phyloP scores from a whole-genome alignment of 2,797 vertebrate species.

The Pelochelys cantorii region DNA sequence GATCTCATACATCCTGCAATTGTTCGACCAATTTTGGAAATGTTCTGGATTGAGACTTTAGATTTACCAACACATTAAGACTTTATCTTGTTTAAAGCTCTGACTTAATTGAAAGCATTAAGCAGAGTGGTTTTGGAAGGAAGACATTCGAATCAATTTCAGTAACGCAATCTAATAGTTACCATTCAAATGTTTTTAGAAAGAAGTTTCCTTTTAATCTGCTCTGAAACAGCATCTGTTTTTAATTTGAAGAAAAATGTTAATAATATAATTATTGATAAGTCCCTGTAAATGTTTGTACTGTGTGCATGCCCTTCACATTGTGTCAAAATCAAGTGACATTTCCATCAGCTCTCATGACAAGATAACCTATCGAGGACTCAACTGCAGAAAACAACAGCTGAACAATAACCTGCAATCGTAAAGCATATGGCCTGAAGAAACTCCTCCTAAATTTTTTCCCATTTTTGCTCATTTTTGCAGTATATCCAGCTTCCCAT shows the following conservation, averaged over 20 bases:
- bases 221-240: neutral
- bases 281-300: neutral
- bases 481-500: constrained; percentile 1
- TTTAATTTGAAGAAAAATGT: neutral
- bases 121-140: neutral
- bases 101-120: neutral
- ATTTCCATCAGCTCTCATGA: neutral
- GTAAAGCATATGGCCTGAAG: neutral
- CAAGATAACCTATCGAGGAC: neutral
- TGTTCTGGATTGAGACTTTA: constrained; percentile 5
- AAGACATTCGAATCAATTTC: neutral
- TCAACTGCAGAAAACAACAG: neutral
- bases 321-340: neutral
- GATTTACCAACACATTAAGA: neutral
- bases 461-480: neutral
- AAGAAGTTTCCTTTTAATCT: neutral
- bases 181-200: neutral
- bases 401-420: neutral
- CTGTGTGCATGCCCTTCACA: neutral
- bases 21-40: constrained; percentile 23
- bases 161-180: neutral
- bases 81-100: neutral
- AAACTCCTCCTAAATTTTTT: neutral
- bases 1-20: neutral
- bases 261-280: neutral